Conservation (phyloP, 2,888 invertebrate genomes). For the Agrilus biguttatus region DNA sequence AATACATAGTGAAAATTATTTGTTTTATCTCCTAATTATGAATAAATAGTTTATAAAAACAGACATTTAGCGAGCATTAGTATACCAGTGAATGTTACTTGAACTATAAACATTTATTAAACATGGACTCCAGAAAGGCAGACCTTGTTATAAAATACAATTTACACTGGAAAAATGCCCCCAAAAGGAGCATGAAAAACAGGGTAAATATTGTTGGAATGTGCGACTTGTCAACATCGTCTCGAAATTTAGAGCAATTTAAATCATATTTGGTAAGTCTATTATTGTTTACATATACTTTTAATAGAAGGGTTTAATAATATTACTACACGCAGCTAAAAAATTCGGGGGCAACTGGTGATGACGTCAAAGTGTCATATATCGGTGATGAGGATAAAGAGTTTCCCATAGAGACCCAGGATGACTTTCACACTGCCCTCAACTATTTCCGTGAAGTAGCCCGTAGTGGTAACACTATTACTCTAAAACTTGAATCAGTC, state of each 20-base stretch:
- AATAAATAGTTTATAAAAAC: too few relatives aligned
- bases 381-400: slow-evolving; percentile 28
- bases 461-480: slow-evolving; percentile 24
- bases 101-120: slow-evolving; percentile 4
- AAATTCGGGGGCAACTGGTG: slow-evolving; percentile 28
- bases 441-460: slow-evolving; percentile 27
- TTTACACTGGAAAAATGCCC: slow-evolving; percentile 28
- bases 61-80: too few relatives aligned
- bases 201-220: slow-evolving; percentile 29
- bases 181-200: slow-evolving; percentile 23
- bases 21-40: too few relatives aligned
- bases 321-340: slow-evolving; percentile 22
- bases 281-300: neutral
- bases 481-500: slow-evolving; percentile 24
- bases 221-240: slow-evolving; percentile 30
- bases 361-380: slow-evolving; percentile 30
- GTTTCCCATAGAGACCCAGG: slow-evolving; percentile 29
- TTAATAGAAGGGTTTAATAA: neutral
- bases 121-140: slow-evolving; percentile 18
- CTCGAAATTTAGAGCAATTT: slow-evolving; percentile 29
- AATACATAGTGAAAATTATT: too few relatives aligned
- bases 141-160: slow-evolving; percentile 30
- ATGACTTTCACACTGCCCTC: slow-evolving; percentile 31
- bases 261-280: slow-evolving; percentile 31
- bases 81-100: too few relatives aligned